Percentiles rank a stretch among this genome's conserved stretches.
Conservation (phyloP, 2,888 invertebrate genomes). For the Mythimna vitellina region DNA sequence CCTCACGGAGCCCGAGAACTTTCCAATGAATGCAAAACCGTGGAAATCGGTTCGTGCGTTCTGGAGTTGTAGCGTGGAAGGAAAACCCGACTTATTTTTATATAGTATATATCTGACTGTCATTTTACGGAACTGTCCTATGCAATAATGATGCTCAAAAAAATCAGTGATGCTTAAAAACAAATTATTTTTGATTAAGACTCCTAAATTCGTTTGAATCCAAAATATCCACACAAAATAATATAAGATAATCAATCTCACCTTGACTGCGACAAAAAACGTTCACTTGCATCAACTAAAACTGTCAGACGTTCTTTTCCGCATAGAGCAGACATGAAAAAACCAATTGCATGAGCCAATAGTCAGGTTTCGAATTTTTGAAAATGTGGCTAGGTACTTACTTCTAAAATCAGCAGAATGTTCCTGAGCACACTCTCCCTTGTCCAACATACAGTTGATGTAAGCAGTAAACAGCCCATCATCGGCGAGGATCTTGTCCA, state of each 20-base stretch:
- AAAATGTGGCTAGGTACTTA: slow-evolving; percentile 62
- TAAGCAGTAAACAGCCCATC: slow-evolving; percentile 76
- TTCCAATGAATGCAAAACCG: too few species aligned
- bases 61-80: too few species aligned
- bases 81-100: too few species aligned
- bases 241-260: neutral
- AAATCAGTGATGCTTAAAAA: neutral
- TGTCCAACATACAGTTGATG: slow-evolving; percentile 81
- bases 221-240: neutral
- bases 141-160: neutral
- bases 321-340: too few species aligned
- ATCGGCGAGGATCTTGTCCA: slow-evolving; percentile 80
- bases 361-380: neutral
- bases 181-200: neutral
- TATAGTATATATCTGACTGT: neutral
- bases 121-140: neutral
- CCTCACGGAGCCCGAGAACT: too few species aligned
- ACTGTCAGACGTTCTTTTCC: neutral
- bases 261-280: neutral
- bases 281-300: neutral
- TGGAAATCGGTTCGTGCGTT: too few species aligned
- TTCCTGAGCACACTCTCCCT: slow-evolving; percentile 79
- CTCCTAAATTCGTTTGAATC: neutral
- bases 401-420: slow-evolving; percentile 80
- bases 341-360: too few species aligned